Conservation (phyloP, 2,113 vertebrate genomes). For the Hyaena hyaena region DNA sequence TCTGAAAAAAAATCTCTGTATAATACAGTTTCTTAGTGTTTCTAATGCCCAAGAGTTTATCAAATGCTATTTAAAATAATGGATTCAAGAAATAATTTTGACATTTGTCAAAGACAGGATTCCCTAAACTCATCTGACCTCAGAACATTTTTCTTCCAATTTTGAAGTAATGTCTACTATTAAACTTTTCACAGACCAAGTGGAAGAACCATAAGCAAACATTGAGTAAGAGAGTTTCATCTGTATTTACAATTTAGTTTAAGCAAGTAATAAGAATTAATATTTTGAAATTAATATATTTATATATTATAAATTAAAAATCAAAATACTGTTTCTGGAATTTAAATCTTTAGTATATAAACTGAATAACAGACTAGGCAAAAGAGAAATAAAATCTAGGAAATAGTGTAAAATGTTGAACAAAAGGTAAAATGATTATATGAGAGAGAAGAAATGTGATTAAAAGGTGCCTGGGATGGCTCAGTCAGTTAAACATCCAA, state of each 20-base stretch:
- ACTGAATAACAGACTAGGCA: background rate
- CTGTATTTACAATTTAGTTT: slow-evolving; percentile 32
- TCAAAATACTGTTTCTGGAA: background rate
- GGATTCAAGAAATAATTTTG: slow-evolving; percentile 15
- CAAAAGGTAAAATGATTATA: background rate
- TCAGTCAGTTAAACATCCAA: too few species aligned
- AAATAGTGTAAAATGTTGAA: slow-evolving; percentile 2
- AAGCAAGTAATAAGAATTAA: background rate
- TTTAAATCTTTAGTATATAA: background rate
- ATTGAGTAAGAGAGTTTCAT: background rate
- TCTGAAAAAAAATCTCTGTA: background rate
- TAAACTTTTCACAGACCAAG: slow-evolving; percentile 33
- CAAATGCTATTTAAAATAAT: slow-evolving; percentile 21
- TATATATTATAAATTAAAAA: background rate
- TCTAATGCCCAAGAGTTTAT: background rate
- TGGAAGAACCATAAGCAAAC: background rate
- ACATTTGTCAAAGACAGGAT: background rate
- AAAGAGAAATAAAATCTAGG: background rate
- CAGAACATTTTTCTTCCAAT: background rate
- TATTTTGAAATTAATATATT: background rate
- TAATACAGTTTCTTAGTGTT: background rate
- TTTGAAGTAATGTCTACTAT: background rate
- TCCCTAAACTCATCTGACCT: background rate
- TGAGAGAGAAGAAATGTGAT: background rate
- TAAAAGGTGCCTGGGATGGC: too few species aligned